Base-by-base conservation (phyloP, 2,113 vertebrate genomes). In the Climacteris rufus region DNA sequence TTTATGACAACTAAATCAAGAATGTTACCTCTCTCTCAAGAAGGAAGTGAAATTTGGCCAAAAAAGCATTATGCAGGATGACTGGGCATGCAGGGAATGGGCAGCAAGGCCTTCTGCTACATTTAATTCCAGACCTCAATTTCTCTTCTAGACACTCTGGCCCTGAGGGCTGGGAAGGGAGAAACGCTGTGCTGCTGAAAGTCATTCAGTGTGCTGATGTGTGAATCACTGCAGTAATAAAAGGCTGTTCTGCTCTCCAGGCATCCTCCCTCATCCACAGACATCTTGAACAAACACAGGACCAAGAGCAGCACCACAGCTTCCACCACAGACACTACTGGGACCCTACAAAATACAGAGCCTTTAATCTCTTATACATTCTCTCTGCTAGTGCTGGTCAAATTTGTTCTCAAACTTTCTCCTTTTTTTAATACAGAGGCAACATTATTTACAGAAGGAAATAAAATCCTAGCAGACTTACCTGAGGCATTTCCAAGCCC, bases 401-500 rank as follows among this genome's bases (percentile, higher is more conserved):
- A 18, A 61, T 57, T 42, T 33, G 50, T 28, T 88, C 24, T 53
- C 65, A 53, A 44, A 37, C 21, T 23, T 33, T 19, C 35, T 66
- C 23, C 6, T 40, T 39, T 33, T 33, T 24, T n/a, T 65, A 72
- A 53, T 19, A 69, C 25, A 22, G 30, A 80, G 49, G 39, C 16
- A 70, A 31, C 78, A 80, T 81, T 59, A 74, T 77, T 88, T 82
- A 65, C 27, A 74, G 68, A 83, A 52, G 20, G 2, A 3, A 86
- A 93, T 19, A 80, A 65, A 76, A 95, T 61, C 23, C 1, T 37
- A 70, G 50, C 56, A 66, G n/a, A 94, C 97, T 98, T 98, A 99
- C 99, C 99, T 99, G 99, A 99, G 99, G 99, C 99, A 99, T 99
- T 97, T 99, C 99, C 98, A 98, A 98, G 97, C 98, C 98, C 98